Evolutionary conservation across 2,113 vertebrate species (phyloP), one percentile per base, ranked within the genome.

Genomic region (Perccottus glenii): DNA sequence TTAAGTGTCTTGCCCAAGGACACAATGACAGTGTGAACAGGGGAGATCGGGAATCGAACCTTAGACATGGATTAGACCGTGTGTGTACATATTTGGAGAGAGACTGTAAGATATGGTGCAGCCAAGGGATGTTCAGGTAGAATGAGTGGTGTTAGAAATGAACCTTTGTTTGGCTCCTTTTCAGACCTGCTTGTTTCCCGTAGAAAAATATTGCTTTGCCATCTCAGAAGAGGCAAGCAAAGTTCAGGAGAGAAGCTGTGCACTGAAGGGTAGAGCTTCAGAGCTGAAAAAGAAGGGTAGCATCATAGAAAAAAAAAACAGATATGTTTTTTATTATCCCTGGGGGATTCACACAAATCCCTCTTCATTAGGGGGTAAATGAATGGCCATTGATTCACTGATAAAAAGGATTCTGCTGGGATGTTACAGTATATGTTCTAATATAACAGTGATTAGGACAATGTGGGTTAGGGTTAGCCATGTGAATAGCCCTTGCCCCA

Each of bases 161-260:
- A 55, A 48, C 55, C 48, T 57, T 77, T 65, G 51, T 55, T 11
- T 1, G 8, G 12, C 51, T 40, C 8, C 19, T 36, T 36, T 44
- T 15, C 55, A 47, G 38, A 15, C 63, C 19, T 47, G 16, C 73
- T 77, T 81, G 73, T 81, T 79, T 19, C 36, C 36, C 38, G 59
- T 58, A 64, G 42, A 70, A 58, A 82, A 84, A 68, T 79, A 63
- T 64, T 49, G 46, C 55, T 70, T 73, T 69, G 43, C 64, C 49
- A 46, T 74, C 68, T 43, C 48, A 45, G 52, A 78, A 42, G 57
- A 75, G 67, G 75, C 53, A 11, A 66, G 64, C 59, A 56, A 57
- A 58, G 77, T 73, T 80, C 58, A 70, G 68, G 67, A 62, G 8
- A 36, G 58, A 55, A 83, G 67, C 33, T n/a, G 58, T 40, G 57